Conservation (phyloP, 2,113 vertebrate species). For the Alethe diademata region DNA sequence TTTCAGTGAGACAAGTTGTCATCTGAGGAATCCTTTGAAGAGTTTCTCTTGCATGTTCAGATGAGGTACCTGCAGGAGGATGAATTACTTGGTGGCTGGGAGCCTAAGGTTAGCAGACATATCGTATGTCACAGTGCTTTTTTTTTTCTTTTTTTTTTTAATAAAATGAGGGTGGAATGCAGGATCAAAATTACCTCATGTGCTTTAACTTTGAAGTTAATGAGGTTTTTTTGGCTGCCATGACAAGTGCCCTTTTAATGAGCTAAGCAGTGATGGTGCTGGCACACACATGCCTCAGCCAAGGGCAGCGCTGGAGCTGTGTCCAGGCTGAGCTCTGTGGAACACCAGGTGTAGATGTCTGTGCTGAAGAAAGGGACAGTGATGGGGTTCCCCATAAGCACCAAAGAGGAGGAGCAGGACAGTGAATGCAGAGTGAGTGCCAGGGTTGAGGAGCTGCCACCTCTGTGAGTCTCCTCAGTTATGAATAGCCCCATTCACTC, state of each 20-base stretch:
- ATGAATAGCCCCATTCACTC: not conserved
- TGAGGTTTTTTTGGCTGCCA: not conserved
- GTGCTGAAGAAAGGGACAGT: not conserved
- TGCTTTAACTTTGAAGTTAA: not conserved
- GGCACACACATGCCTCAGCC: not conserved
- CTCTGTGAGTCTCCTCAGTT: not conserved
- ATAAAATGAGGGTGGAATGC: not conserved
- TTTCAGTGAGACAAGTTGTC: not conserved
- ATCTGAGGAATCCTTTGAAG: not conserved
- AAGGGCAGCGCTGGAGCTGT: not conserved
- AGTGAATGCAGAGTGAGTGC: not conserved
- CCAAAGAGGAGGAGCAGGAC: rapidly evolving
- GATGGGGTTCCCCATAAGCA: not conserved
- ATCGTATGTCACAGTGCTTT: not conserved
- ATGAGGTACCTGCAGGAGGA: conserved; percentile 3
- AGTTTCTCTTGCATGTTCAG: not conserved
- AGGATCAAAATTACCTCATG: not conserved
- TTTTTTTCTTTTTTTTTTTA: not conserved
- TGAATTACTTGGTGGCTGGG: conserved; percentile 1
- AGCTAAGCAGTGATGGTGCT: not conserved
- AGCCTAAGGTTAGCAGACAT: not conserved
- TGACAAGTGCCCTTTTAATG: not conserved
- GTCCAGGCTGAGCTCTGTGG: rapidly evolving
- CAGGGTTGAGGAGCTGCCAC: not conserved
- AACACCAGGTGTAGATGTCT: rapidly evolving